These are phyloP conservation scores for Empis livida DNA, from an alignment of 2,888 invertebrate genomes.

Conservation along the genomic window DNA sequence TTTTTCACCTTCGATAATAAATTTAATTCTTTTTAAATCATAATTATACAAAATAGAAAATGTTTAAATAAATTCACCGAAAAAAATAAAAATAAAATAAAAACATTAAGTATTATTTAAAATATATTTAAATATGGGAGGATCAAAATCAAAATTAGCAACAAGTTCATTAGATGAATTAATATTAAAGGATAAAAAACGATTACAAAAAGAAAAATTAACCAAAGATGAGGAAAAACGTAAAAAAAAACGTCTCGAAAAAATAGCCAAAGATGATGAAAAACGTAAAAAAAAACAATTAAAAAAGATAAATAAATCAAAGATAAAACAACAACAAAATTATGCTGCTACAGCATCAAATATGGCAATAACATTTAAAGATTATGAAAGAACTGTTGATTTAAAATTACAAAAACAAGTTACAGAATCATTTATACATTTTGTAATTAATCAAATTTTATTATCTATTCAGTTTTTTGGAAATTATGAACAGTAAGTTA, in stretches of 20 bases:
- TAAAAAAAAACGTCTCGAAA: constrained; percentile 13
- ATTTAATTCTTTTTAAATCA: too few relatives aligned
- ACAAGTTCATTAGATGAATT: too few relatives aligned
- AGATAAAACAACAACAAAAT: constrained; percentile 4
- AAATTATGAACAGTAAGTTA: constrained; percentile 55
- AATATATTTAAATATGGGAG: too few relatives aligned
- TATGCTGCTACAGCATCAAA: constrained; percentile 15
- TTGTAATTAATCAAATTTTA: constrained; percentile 63
- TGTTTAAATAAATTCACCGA: too few relatives aligned
- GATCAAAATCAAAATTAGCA: constrained; percentile 22
- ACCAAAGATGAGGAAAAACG: constrained; percentile 13
- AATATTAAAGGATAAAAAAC: constrained; percentile 20
- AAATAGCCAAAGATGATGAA: constrained; percentile 9
- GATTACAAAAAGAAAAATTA: constrained; percentile 24
- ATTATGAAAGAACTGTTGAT: background rate
- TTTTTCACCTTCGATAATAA: too few relatives aligned
- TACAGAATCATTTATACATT: constrained; percentile 22
- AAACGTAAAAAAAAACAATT: constrained; percentile 7
- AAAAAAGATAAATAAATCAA: constrained; percentile 2
- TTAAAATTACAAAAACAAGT: constrained; percentile 5
- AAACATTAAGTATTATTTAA: too few relatives aligned
- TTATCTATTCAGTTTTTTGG: constrained; percentile 66
- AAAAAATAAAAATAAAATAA: background rate
- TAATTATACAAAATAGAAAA: too few relatives aligned
- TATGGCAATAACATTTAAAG: constrained; percentile 15